Percentiles rank a stretch among this genome's conserved stretches.
These are phyloP conservation scores for Proteles cristata DNA, from an alignment of 2,113 vertebrate species.

Conservation along the genomic window DNA sequence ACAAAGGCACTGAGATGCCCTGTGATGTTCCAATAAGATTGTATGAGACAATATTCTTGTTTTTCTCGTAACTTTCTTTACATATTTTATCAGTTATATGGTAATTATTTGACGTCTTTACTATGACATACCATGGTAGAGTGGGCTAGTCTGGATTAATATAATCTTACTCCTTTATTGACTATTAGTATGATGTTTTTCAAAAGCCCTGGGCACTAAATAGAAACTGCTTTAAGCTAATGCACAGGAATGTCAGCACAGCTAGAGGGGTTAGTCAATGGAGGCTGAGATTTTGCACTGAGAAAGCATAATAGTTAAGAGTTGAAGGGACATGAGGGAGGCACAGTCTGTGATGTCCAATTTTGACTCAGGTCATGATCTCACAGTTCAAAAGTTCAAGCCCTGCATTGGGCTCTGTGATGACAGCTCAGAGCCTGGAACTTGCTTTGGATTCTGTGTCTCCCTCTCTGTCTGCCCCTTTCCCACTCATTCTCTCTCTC, in stretches of 20 bases:
- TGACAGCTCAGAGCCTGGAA: too few relatives aligned
- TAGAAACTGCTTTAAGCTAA: slow-evolving; percentile 11
- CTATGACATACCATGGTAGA: neutral
- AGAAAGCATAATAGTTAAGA: neutral
- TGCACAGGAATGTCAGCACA: neutral
- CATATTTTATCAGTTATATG: neutral
- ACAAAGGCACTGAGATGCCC: neutral
- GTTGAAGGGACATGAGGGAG: neutral
- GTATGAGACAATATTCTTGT: neutral
- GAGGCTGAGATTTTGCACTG: slow-evolving; percentile 1
- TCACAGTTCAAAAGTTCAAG: too few relatives aligned
- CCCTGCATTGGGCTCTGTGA: too few relatives aligned
- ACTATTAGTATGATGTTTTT: neutral
- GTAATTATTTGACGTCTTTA: neutral
- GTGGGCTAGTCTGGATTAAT: neutral
- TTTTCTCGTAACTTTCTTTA: neutral
- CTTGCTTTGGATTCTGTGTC: too few relatives aligned
- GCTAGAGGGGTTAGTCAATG: neutral
- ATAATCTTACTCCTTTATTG: neutral
- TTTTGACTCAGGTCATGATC: too few relatives aligned
- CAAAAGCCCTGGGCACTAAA: neutral
- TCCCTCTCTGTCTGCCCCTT: too few relatives aligned
- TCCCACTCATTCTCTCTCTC: too few relatives aligned
- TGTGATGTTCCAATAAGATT: neutral
- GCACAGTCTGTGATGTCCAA: too few relatives aligned